Percentiles rank a stretch among this genome's conserved stretches.
Conservation (phyloP, 2,113 vertebrate genomes). For the Paedocypris sp. region DNA sequence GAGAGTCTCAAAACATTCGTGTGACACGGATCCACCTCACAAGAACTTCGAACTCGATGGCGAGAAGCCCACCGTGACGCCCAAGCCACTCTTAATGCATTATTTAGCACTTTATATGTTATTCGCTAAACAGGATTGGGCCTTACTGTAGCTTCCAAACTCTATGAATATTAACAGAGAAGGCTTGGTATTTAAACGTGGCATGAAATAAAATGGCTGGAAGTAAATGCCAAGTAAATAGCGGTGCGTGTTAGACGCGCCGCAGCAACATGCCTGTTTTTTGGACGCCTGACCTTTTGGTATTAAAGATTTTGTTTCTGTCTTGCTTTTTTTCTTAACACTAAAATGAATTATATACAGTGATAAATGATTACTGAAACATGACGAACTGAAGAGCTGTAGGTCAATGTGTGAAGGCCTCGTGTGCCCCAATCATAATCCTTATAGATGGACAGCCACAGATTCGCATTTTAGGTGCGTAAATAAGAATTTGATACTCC, state of each 20-base stretch:
- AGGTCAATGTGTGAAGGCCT: no score
- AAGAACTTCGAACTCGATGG: slow-evolving; percentile 7
- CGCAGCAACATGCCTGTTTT: slow-evolving; percentile 23
- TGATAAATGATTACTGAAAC: no score
- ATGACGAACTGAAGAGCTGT: no score
- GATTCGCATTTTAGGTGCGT: no score
- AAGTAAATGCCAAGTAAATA: slow-evolving; percentile 53
- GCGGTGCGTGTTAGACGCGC: slow-evolving; percentile 18
- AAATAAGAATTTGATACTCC: no score
- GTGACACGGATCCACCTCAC: not conserved
- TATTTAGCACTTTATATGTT: slow-evolving; percentile 49
- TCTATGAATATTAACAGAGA: slow-evolving; percentile 51
- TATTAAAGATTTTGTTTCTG: slow-evolving; percentile 21
- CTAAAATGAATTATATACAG: no score
- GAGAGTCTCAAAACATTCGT: slow-evolving; percentile 9
- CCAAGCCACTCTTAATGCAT: slow-evolving; percentile 25
- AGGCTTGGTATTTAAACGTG: slow-evolving; percentile 54
- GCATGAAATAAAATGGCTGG: slow-evolving; percentile 39
- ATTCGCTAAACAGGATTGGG: slow-evolving; percentile 44
- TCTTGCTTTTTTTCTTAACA: no score
- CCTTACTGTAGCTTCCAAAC: slow-evolving; percentile 37
- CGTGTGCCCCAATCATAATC: no score
- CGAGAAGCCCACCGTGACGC: slow-evolving; percentile 16
- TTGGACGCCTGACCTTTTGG: slow-evolving; percentile 42
- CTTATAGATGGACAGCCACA: no score